These are phyloP conservation scores for Conomelus anceps DNA, from an alignment of 2,888 invertebrate species.

Conservation along the genomic window DNA sequence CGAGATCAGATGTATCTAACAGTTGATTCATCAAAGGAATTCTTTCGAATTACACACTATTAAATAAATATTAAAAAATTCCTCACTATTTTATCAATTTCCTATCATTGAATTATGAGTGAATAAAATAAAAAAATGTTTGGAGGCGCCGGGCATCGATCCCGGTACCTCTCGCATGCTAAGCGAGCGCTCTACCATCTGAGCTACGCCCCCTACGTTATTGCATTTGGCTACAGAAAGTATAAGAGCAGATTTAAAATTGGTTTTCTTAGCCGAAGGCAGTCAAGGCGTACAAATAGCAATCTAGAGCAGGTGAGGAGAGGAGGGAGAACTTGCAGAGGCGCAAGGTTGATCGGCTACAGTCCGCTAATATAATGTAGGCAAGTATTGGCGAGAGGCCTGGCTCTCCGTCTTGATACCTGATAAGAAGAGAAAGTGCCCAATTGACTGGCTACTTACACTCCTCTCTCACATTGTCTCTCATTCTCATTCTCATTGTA, in stretches of 20 bases:
- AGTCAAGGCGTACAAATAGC: background rate
- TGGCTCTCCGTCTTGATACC: background rate
- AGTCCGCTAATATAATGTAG: background rate
- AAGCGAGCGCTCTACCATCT: conserved; percentile 52
- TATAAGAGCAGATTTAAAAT: background rate
- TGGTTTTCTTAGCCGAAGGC: background rate
- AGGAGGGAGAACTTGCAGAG: no score
- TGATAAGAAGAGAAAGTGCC: background rate
- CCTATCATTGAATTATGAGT: background rate
- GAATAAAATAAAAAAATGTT: background rate
- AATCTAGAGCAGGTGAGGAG: background rate
- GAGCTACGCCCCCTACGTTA: conserved; percentile 44
- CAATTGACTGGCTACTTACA: no score
- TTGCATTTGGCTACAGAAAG: background rate
- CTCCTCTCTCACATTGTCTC: no score
- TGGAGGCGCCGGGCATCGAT: conserved; percentile 46
- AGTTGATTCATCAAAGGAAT: no score
- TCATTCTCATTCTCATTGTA: no score
- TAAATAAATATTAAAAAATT: background rate
- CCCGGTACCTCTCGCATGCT: conserved; percentile 54
- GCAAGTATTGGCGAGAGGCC: background rate
- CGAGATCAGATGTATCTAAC: no score
- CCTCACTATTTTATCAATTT: no score
- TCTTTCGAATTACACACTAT: background rate
- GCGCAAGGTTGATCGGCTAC: background rate